phyloP scores from a whole-genome alignment of 2,113 vertebrate genomes.

The Ciconia stormi region DNA sequence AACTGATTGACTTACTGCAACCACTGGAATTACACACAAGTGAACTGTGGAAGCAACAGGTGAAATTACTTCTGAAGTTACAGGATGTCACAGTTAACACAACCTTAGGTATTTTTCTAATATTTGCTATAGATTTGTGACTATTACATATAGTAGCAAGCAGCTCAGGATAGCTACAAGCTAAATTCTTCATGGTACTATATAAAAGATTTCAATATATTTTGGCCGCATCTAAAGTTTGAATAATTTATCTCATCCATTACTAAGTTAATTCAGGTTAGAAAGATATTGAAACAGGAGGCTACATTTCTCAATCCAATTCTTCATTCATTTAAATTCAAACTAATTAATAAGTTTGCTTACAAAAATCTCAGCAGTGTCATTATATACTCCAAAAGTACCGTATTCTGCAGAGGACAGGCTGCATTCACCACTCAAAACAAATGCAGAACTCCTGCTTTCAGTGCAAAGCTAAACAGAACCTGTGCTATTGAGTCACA shows the following conservation, averaged over 20 bases:
- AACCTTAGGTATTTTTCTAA: neutral
- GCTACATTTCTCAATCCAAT: neutral
- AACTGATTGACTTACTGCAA: neutral
- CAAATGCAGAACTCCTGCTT: neutral
- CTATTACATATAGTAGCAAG: neutral
- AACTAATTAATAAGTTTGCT: neutral
- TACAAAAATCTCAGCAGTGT: neutral
- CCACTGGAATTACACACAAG: neutral
- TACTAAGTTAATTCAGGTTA: neutral
- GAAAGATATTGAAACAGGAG: neutral
- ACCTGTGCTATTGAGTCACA: neutral
- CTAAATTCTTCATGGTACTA: neutral
- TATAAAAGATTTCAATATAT: neutral
- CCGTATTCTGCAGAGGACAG: neutral
- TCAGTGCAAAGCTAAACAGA: neutral
- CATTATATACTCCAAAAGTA: neutral
- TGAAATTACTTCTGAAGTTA: neutral
- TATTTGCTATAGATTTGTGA: neutral
- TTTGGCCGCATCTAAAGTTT: neutral
- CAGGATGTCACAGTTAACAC: neutral
- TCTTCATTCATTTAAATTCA: neutral
- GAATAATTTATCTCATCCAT: neutral
- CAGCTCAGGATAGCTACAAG: neutral
- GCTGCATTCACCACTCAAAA: neutral
- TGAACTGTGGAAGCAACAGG: neutral